Base-by-base conservation (phyloP, 2,888 invertebrate species). In the Cerceris rybyensis region DNA sequence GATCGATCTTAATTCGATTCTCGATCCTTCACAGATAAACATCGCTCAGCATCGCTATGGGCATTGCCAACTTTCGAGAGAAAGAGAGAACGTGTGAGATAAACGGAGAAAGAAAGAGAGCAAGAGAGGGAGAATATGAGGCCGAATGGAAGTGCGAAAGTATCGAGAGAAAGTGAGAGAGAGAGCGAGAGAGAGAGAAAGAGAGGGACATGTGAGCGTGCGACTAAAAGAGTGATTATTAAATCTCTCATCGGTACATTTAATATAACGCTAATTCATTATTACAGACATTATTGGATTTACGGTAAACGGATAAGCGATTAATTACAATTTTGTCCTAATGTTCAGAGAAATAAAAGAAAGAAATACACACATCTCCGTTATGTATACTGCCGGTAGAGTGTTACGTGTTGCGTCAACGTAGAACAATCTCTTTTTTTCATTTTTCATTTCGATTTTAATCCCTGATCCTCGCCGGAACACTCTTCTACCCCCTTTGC, bases 271-370 rank as follows among this genome's bases (percentile, higher is more conserved):
- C 87, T 89, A 90, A 86, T 88, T 86, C 86, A 90, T 90, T 90
- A 87, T 86, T 89, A 89, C 86, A 88, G 83, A 87, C 85, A 90
- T 89, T 88, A 89, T 81, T 90, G 86, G 82, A 90, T 89, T 87
- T 90, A 89, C 86, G 87, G 85, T 90, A 89, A 90, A 87, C 73
- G 78, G 78, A 85, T 85, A 85, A 85, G 81, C 83, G 83, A 81
- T 85, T 83, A 79, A 90, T 89, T 89, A 90, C 88, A 88, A 90
- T 87, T 90, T 91, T 91, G 89, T 91, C 89, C 90, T 88, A 90
- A 90, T 89, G 88, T 90, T 89, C 87, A 87, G 86, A 89, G 86
- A 90, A 90, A 88, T 89, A 91, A 89, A 89, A 85, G 59, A 85
- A 88, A 70, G 82, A 88, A 89, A 89, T 82, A 84, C 78, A 84